These are phyloP conservation scores for Eupithecia pulchellata DNA, from an alignment of 2,888 invertebrate species.

Conservation along the genomic window DNA sequence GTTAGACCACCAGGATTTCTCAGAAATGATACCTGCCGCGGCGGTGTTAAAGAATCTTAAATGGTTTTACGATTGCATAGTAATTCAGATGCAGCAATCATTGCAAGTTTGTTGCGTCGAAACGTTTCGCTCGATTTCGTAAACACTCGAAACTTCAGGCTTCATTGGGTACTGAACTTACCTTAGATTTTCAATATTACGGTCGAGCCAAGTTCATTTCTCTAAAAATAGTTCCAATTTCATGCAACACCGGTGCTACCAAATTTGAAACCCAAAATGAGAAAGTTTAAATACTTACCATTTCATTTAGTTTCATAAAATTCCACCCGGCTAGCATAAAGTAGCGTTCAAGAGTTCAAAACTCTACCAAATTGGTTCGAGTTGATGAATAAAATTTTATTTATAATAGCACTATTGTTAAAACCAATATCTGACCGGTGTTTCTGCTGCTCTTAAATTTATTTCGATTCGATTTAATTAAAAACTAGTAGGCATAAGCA, in stretches of 20 bases:
- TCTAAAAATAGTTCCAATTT: not conserved
- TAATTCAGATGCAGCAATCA: conserved; percentile 6
- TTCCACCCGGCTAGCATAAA: not conserved
- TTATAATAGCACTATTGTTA: not conserved
- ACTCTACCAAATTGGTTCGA: too few relatives aligned
- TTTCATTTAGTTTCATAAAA: not conserved
- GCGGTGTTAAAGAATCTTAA: not conserved
- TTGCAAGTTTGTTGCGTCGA: conserved; percentile 10
- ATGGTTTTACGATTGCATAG: not conserved
- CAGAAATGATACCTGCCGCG: not conserved
- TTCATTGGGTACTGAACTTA: conserved; percentile 10
- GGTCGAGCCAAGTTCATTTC: not conserved
- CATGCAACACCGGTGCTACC: not conserved
- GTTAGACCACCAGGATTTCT: conserved; percentile 8
- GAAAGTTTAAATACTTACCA: not conserved
- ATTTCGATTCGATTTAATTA: not conserved
- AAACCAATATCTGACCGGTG: not conserved
- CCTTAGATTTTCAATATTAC: not conserved
- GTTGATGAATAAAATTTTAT: not conserved
- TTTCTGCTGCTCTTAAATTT: not conserved
- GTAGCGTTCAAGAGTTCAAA: not conserved
- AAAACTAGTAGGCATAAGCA: not conserved
- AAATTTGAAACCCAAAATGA: not conserved
- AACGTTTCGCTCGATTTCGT: conserved; percentile 7
- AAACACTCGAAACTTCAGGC: conserved; percentile 10